A percentile compares a stretch with the other conserved stretches of the same genome.
Evolutionary conservation across 2,888 invertebrate species (phyloP).

Genomic region (Steinernema carpocapsae): DNA sequence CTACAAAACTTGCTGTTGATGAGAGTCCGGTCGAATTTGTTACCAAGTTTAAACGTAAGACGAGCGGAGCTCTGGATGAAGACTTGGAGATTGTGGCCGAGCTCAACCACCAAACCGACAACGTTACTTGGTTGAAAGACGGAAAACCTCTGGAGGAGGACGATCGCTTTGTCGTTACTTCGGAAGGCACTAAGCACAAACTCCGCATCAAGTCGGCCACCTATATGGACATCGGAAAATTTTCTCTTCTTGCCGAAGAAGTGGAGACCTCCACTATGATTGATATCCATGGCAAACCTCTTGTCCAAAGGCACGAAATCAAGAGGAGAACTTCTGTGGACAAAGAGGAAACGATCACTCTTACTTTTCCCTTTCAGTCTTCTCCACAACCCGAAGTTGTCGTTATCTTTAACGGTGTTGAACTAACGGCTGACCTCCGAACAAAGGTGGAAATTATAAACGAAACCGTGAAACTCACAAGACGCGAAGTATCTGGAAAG

Average conservation of each 20-base stretch:
- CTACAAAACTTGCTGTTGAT: slow-evolving; percentile 57
- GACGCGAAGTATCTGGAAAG: slow-evolving; percentile 46
- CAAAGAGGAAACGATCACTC: slow-evolving; percentile 56
- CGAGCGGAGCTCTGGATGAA: slow-evolving; percentile 56
- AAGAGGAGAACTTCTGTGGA: slow-evolving; percentile 42
- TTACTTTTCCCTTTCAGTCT: slow-evolving; percentile 53
- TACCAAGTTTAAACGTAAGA: slow-evolving; percentile 54
- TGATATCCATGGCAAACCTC: slow-evolving; percentile 59
- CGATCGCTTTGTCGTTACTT: neutral
- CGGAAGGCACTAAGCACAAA: neutral
- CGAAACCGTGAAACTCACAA: slow-evolving; percentile 8
- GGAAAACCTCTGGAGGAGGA: slow-evolving; percentile 44
- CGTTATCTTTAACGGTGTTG: slow-evolving; percentile 55
- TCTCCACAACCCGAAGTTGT: slow-evolving; percentile 63
- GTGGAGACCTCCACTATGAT: slow-evolving; percentile 56
- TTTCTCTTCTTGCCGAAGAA: slow-evolving; percentile 58
- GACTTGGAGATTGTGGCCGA: slow-evolving; percentile 52
- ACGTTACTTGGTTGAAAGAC: slow-evolving; percentile 56
- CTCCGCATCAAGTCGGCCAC: slow-evolving; percentile 63
- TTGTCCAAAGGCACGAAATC: slow-evolving; percentile 38
- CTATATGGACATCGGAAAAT: slow-evolving; percentile 66
- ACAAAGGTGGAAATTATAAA: slow-evolving; percentile 53
- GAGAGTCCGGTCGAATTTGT: slow-evolving; percentile 64
- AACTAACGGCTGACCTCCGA: slow-evolving; percentile 56
- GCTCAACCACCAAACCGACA: slow-evolving; percentile 56